Evolutionary conservation across 1,140 invertebrate genomes (phyloP).

Genomic region (Halesus radiatus): DNA sequence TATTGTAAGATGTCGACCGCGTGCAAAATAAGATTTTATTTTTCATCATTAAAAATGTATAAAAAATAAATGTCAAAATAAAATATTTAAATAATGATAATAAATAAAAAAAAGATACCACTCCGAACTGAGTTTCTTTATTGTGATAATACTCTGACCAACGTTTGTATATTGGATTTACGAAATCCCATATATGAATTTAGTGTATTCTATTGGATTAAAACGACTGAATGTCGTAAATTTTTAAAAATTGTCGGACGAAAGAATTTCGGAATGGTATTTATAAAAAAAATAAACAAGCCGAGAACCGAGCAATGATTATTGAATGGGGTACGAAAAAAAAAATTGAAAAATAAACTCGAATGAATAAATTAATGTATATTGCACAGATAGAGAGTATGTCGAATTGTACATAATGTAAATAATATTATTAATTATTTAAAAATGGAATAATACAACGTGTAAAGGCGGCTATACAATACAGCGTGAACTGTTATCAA

Average conservation of each 20-base stretch:
- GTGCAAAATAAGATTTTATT: too few species aligned
- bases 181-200: constrained; percentile 10
- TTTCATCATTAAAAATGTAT: constrained; percentile 4
- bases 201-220: constrained; percentile 14
- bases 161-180: constrained; percentile 17
- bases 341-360: constrained; percentile 3
- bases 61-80: background rate
- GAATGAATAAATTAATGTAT: background rate
- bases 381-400: background rate
- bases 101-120: constrained; percentile 37
- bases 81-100: constrained; percentile 9
- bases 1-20: too few species aligned
- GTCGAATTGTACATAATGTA: constrained; percentile 18
- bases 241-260: constrained; percentile 7
- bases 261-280: constrained; percentile 29
- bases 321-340: constrained; percentile 4
- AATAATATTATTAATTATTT: constrained; percentile 2
- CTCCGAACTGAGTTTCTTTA: constrained; percentile 26
- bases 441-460: background rate
- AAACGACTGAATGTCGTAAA: background rate
- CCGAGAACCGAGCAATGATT: background rate
- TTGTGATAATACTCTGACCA: constrained; percentile 41
- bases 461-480: background rate
- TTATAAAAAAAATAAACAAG: background rate
- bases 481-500: background rate